These are phyloP conservation scores for Darwinula stevensoni DNA, from an alignment of 2,888 invertebrate genomes.

Conservation along the genomic window DNA sequence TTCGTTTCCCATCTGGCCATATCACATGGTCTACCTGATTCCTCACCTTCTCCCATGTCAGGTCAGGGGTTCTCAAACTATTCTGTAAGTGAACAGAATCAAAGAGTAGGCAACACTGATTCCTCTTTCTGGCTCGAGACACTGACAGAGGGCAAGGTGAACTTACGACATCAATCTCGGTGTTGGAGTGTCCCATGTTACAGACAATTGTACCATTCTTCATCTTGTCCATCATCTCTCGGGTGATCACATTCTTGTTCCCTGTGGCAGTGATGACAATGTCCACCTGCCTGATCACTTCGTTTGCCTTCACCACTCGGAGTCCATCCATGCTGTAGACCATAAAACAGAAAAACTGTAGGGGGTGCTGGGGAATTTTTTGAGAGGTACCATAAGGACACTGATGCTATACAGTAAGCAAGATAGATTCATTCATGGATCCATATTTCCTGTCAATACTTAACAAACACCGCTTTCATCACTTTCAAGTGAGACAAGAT, in stretches of 20 bases:
- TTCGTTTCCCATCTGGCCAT: conserved; percentile 88
- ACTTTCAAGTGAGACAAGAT: no score
- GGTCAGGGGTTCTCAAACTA: conserved; percentile 63
- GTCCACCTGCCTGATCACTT: conserved; percentile 69
- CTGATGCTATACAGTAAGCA: no score
- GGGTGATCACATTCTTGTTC: conserved; percentile 79
- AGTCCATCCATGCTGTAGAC: conserved; percentile 68
- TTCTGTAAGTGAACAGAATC: conserved; percentile 27
- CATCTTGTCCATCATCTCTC: conserved; percentile 88
- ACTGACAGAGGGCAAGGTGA: conserved; percentile 1
- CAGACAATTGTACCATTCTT: conserved; percentile 82
- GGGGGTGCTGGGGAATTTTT: no score
- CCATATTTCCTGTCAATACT: no score
- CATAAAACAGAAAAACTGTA: no score
- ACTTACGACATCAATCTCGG: conserved; percentile 63
- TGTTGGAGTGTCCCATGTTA: conserved; percentile 93
- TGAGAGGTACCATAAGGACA: no score
- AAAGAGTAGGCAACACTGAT: background rate
- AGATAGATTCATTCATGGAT: no score
- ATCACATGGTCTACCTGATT: conserved; percentile 96
- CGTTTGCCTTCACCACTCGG: conserved; percentile 72
- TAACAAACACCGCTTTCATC: no score
- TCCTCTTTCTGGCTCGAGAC: no score
- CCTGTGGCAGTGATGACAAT: conserved; percentile 93
- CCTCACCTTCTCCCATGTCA: conserved; percentile 88